Percentiles rank a stretch among this genome's conserved stretches.
Evolutionary conservation across 2,888 invertebrate species (phyloP).

Genomic region (Trachelus iudaicus): DNA sequence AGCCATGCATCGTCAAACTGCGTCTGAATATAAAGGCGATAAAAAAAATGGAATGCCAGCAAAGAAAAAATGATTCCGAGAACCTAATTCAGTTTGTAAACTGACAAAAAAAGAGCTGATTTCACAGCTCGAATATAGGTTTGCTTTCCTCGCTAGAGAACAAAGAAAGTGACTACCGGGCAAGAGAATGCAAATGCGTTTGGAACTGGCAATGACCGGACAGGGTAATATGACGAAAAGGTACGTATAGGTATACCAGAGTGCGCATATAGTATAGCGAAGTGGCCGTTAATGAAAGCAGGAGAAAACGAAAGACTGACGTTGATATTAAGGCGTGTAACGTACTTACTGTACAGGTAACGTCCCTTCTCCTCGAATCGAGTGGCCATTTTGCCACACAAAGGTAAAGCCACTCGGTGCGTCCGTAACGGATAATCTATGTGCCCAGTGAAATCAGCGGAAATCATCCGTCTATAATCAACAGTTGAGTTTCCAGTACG

Average conservation of each 20-base stretch:
- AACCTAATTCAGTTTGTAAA: too few relatives aligned
- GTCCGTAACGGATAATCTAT: neutral
- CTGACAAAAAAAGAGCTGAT: neutral
- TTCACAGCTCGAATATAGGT: neutral
- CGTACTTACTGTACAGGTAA: neutral
- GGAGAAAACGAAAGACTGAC: slow-evolving; percentile 13
- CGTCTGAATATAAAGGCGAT: neutral
- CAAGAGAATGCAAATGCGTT: neutral
- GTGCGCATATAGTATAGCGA: neutral
- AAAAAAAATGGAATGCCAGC: neutral
- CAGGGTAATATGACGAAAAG: neutral
- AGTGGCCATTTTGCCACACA: neutral
- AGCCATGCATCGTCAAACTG: neutral
- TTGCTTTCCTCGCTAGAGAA: neutral
- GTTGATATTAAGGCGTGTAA: neutral
- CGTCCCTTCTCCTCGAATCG: neutral
- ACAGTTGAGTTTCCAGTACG: neutral
- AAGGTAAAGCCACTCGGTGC: neutral
- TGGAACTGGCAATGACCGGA: neutral
- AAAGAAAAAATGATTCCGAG: neutral
- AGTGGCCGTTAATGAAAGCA: slow-evolving; percentile 13
- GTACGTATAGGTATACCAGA: neutral
- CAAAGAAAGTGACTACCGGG: neutral
- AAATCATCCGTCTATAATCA: neutral
- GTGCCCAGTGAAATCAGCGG: neutral